Conservation (phyloP, 2,113 vertebrate species). For the Vidua chalybeata region DNA sequence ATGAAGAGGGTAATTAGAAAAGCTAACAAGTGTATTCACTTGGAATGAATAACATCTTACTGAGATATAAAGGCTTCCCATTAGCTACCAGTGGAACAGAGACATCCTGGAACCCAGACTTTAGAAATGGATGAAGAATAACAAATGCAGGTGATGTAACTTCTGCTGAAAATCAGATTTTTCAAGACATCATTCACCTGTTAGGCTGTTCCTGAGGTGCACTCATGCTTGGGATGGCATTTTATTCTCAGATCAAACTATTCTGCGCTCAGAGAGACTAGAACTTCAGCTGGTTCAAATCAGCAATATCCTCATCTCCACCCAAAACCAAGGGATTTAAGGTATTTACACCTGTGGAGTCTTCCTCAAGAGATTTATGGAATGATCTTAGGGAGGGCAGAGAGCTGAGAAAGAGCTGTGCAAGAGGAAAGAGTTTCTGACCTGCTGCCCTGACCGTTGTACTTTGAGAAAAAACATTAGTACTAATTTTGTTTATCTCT, state of each 20-base stretch:
- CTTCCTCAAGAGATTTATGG: neutral
- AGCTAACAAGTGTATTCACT: conserved; percentile 1
- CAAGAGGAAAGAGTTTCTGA: neutral
- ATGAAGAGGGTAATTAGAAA: conserved; percentile 14
- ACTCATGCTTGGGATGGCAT: neutral
- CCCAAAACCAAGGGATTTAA: neutral
- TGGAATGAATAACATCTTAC: conserved; percentile 33
- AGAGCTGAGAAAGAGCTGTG: neutral
- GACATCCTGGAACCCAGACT: neutral
- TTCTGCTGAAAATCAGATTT: neutral
- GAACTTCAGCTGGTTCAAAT: neutral
- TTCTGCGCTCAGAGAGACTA: neutral
- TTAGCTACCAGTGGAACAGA: neutral
- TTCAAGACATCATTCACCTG: neutral
- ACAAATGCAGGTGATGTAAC: neutral
- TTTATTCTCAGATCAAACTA: neutral
- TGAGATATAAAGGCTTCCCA: neutral
- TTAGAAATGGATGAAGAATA: neutral
- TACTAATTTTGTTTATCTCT: neutral
- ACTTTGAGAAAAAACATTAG: neutral
- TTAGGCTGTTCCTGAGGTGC: neutral
- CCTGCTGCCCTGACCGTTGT: neutral
- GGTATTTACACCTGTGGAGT: neutral
- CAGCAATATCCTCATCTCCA: neutral
- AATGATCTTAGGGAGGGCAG: neutral